These are phyloP conservation scores for Malacoctenus gilli DNA, from an alignment of 2,797 vertebrate genomes.

Conservation along the genomic window DNA sequence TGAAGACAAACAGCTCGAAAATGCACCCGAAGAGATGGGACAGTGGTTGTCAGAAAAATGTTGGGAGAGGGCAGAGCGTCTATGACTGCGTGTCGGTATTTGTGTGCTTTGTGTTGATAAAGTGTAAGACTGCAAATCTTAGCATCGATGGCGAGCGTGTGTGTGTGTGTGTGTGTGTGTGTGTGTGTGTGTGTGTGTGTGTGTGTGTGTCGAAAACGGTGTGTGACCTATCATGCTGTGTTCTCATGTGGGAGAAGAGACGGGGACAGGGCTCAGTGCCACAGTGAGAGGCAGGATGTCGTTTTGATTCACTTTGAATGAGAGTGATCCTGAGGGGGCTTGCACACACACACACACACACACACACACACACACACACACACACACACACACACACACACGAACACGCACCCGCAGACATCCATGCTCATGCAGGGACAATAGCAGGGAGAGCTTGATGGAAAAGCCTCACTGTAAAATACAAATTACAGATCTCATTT, in stretches of 20 bases:
- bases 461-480: conserved; percentile 21
- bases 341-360: conserved; percentile 21
- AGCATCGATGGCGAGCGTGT: conserved; percentile 1
- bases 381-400: background rate
- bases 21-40: conserved; percentile 14
- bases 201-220: background rate
- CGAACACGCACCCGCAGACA: background rate
- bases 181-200: conserved; percentile 12
- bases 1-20: conserved; percentile 17
- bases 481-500: conserved; percentile 42
- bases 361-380: background rate
- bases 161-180: conserved; percentile 11
- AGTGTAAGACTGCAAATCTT: background rate
- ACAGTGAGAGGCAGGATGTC: conserved; percentile 54
- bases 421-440: conserved; percentile 1
- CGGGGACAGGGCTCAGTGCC: conserved; percentile 45
- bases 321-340: conserved; percentile 51
- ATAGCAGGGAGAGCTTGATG: conserved; percentile 20
- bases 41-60: conserved; percentile 33
- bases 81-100: conserved; percentile 1
- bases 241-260: conserved; percentile 42
- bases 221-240: conserved; percentile 43
- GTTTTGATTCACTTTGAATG: conserved; percentile 60
- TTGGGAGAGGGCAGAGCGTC: background rate
- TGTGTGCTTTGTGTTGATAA: conserved; percentile 1